Base-by-base conservation (phyloP, 1,140 invertebrate species). In the Drosophila setifemur region DNA sequence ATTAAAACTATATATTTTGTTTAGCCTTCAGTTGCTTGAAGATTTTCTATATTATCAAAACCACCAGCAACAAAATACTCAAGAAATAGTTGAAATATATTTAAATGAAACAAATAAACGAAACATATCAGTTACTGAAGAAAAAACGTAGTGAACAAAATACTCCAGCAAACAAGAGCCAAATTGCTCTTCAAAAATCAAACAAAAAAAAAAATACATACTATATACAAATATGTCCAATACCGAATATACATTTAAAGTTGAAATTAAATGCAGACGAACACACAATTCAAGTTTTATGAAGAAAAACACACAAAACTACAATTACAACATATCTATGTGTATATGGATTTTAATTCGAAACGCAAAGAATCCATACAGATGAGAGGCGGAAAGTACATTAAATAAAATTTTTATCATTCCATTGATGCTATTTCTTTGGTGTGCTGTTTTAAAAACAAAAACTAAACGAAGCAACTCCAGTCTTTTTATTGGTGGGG, bases 391-490 rank as follows among this genome's bases (percentile, higher is more conserved):
- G 21, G 33, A 49, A 48, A 54, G 28, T 63, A 72, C 81, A 50
- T 79, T 78, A 74, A 88, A 89, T 88, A 88, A 75, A 83, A 86
- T 89, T 88, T 88, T 88, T 77, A 81, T 76, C 85, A 88, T 88
- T 88, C 85, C 78, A 88, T 77, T 88, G 85, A 83, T 85, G 68
- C 54, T 88, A 83, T 83, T 83, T 86, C 77, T 82, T 89, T 81
- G 82, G 83, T 82, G 85, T 88, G 85, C 72, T 70, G 85, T 88
- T 88, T 88, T 74, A 73, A 86, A 88, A 85, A 88, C 52, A 61
- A 73, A 60, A 19, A 9, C 3, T 5, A 4, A 14, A 39, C 1
- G n/a, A n/a, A n/a, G 11, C 11, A 8, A 3, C 5, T 14, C 21
- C 11, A n/a, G 16, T 45, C 42, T 4, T 72, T 72, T 68, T 47